A percentile compares a stretch with the other conserved stretches of the same genome.
Conservation (phyloP, 2,113 vertebrate species). For the Phyllostomus hastatus region DNA sequence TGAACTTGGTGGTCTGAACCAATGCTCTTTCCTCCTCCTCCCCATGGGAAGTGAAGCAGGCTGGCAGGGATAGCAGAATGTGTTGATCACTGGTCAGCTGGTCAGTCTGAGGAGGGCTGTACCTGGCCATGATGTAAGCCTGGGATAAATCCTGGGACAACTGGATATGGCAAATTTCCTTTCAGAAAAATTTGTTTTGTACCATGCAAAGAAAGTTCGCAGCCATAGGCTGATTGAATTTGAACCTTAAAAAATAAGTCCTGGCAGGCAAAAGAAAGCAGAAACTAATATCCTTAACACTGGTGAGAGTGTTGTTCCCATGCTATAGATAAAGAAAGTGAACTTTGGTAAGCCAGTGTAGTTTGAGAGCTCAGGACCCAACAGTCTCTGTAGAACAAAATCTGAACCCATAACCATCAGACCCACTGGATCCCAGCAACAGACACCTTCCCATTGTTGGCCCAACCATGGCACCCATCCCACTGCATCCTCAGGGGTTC, state of each 20-base stretch:
- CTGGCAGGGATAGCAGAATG: neutral
- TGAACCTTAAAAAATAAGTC: neutral
- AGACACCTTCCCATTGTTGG: neutral
- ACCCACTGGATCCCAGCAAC: neutral
- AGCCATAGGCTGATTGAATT: neutral
- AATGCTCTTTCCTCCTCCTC: neutral
- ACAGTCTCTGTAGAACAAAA: neutral
- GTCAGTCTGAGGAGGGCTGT: neutral
- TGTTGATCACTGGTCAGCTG: neutral
- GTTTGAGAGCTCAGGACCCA: neutral
- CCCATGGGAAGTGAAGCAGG: neutral
- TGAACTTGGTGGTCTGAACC: neutral
- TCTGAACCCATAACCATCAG: neutral
- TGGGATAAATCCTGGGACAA: neutral
- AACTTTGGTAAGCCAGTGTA: neutral
- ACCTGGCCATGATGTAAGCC: neutral
- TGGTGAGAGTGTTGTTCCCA: neutral
- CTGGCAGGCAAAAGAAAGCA: neutral
- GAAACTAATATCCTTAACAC: neutral
- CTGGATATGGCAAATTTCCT: neutral
- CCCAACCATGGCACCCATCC: fast-evolving
- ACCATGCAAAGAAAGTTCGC: neutral
- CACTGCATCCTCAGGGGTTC: fast-evolving
- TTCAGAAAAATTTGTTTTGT: neutral
- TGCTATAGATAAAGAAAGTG: neutral